Evolutionary conservation across 2,113 vertebrate genomes (phyloP).

Genomic region (Macquaria ambigua): DNA sequence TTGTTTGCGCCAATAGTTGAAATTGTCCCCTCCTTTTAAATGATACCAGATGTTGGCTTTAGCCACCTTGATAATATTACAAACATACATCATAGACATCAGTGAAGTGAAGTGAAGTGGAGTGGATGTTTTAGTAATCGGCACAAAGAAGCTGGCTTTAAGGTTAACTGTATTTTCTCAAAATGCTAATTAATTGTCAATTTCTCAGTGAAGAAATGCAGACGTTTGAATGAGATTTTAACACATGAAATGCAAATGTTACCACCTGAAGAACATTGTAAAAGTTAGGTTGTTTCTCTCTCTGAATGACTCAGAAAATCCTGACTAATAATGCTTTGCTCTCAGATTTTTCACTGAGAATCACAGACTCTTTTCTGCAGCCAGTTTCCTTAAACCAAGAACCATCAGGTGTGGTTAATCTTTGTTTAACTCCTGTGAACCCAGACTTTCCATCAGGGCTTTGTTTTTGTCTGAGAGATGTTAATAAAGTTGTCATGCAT

Average conservation of each 20-base stretch:
- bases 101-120: background rate
- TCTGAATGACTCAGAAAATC: slow-evolving; percentile 3
- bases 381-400: background rate
- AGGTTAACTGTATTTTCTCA: background rate
- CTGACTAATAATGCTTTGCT: background rate
- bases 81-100: background rate
- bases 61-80: slow-evolving; percentile 23
- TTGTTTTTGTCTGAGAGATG: background rate
- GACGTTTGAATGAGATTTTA: background rate
- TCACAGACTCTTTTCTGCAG: background rate
- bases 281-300: background rate
- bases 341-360: background rate
- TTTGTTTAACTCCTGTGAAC: too few relatives aligned
- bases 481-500: too few relatives aligned
- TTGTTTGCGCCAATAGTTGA: slow-evolving; percentile 32
- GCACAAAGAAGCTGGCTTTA: background rate
- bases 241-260: background rate
- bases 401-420: background rate
- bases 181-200: background rate
- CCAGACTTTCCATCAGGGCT: background rate
- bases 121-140: slow-evolving; percentile 7
- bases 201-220: background rate
- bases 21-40: background rate
- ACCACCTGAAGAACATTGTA: background rate
- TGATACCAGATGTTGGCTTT: slow-evolving; percentile 31